A percentile compares a stretch with the other conserved stretches of the same genome.
Conservation (phyloP, 1,140 invertebrate genomes). For the Drosophila kepulauana region DNA sequence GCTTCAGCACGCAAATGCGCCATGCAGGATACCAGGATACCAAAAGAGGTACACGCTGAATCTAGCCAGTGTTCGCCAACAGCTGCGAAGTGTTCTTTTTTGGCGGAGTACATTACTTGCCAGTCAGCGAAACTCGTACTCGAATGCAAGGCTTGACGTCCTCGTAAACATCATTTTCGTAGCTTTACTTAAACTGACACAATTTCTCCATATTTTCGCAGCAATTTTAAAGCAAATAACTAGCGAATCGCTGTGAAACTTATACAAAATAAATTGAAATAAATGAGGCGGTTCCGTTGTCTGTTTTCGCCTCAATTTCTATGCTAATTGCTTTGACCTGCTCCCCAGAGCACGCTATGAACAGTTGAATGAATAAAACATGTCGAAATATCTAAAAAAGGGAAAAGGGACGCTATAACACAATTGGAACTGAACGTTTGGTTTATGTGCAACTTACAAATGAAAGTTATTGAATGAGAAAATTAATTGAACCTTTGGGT, state of each 20-base stretch:
- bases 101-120: constrained; percentile 19
- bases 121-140: not conserved
- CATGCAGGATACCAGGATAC: constrained; percentile 8
- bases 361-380: constrained; percentile 7
- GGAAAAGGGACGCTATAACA: not conserved
- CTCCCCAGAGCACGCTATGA: not conserved
- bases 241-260: no score
- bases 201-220: constrained; percentile 55
- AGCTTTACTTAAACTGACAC: constrained; percentile 61
- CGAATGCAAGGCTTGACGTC: constrained; percentile 2
- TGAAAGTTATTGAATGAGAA: constrained; percentile 11
- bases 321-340: constrained; percentile 13
- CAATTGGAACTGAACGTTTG: constrained; percentile 7
- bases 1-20: constrained; percentile 21
- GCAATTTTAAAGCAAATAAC: constrained; percentile 8
- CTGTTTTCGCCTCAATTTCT: not conserved
- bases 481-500: constrained; percentile 45
- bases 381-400: constrained; percentile 3
- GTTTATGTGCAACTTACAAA: constrained; percentile 5
- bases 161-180: constrained; percentile 18
- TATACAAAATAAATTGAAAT: constrained; percentile 4
- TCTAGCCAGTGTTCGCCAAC: constrained; percentile 3
- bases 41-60: constrained; percentile 13
- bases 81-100: constrained; percentile 10
- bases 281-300: not conserved